These are phyloP conservation scores for Oreocharis arfaki DNA, from an alignment of 2,113 vertebrate genomes.

Conservation along the genomic window DNA sequence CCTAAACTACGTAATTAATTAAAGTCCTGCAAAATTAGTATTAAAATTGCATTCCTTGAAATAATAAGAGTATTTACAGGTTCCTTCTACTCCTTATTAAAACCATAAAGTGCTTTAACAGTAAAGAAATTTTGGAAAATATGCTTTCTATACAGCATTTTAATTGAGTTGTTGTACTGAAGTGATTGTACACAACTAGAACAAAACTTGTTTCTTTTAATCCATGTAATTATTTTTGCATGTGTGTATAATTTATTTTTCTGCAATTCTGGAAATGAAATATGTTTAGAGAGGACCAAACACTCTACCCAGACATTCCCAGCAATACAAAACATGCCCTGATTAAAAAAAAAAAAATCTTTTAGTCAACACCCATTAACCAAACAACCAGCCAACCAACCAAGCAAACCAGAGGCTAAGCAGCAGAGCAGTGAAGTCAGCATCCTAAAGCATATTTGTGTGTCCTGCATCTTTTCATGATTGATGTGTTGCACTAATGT, in stretches of 20 bases:
- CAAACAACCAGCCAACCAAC: neutral
- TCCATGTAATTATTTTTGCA: neutral
- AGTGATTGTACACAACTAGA: neutral
- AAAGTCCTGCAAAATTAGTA: neutral
- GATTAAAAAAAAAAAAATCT: neutral
- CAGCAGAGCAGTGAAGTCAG: neutral
- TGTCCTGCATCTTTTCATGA: neutral
- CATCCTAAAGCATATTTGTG: neutral
- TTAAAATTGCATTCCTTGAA: conserved; percentile 17
- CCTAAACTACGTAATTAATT: conserved; percentile 47
- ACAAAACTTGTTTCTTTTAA: neutral
- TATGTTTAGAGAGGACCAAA: neutral
- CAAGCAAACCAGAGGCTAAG: neutral
- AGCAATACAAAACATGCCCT: neutral
- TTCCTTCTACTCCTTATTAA: neutral
- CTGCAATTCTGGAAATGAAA: neutral
- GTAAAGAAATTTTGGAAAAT: neutral
- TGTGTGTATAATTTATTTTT: neutral
- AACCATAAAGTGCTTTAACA: neutral
- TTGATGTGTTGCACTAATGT: neutral
- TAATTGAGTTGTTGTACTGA: neutral
- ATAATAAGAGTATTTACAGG: neutral
- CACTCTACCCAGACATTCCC: neutral
- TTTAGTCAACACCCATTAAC: neutral
- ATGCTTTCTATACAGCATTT: neutral